Evolutionary conservation across 2,888 invertebrate genomes (phyloP).

Genomic region (Thymelicus sylvestris): DNA sequence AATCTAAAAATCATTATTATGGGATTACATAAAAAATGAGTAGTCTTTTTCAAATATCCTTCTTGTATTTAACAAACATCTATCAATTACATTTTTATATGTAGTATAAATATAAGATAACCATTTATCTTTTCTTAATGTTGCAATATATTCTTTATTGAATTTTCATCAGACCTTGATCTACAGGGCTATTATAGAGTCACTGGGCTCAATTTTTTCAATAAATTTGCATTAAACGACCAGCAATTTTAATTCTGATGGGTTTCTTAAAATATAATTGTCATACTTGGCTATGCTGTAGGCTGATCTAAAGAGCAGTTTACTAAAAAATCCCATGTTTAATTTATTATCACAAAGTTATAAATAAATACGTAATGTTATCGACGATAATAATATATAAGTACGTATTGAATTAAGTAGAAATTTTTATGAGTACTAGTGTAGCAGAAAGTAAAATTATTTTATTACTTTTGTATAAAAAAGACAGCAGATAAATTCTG

Average conservation of each 20-base stretch:
- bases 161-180: conserved; percentile 26
- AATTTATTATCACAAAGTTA: neutral
- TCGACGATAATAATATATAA: neutral
- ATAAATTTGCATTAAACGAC: conserved; percentile 28
- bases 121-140: conserved; percentile 5
- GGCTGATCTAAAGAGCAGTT: neutral
- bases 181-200: conserved; percentile 19
- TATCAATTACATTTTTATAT: no score
- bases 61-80: no score
- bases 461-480: no score
- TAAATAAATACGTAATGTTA: no score
- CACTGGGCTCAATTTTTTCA: conserved; percentile 25
- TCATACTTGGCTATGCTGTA: neutral
- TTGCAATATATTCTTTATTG: conserved; percentile 18
- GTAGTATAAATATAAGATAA: neutral
- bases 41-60: no score
- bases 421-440: no score
- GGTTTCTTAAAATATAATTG: conserved; percentile 31
- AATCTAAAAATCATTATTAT: no score
- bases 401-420: no score
- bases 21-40: no score
- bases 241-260: conserved; percentile 32
- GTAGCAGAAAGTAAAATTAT: no score
- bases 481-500: no score
- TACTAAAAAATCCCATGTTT: neutral